A percentile compares a stretch with the other conserved stretches of the same genome.
phyloP scores from a whole-genome alignment of 1,140 invertebrate species.

The Centruroides sculpturatus region DNA sequence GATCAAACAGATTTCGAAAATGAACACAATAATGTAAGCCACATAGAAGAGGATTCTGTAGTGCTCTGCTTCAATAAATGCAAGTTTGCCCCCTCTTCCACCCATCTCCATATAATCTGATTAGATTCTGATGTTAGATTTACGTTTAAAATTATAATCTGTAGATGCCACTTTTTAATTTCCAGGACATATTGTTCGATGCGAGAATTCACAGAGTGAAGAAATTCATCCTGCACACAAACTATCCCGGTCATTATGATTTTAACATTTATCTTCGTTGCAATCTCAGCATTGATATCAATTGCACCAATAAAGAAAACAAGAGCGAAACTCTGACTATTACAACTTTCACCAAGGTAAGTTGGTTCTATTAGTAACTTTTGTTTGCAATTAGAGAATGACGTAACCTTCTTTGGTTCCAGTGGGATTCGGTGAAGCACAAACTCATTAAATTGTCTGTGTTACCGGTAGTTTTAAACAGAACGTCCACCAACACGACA shows the following conservation, averaged over 20 bases:
- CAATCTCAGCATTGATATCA: conserved; percentile 42
- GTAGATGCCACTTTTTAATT: conserved; percentile 6
- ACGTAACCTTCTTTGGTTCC: not conserved
- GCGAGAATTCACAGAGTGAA: conserved; percentile 82
- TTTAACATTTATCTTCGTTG: conserved; percentile 96
- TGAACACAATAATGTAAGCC: too few relatives aligned
- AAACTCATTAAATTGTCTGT: conserved; percentile 63
- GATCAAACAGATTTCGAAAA: too few relatives aligned
- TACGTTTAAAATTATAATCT: not conserved
- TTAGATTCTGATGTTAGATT: not conserved
- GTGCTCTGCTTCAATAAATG: too few relatives aligned
- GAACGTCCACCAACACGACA: conserved; percentile 85
- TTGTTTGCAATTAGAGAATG: not conserved
- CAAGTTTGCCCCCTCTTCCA: too few relatives aligned
- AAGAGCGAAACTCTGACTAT: conserved; percentile 28
- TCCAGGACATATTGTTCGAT: conserved; percentile 93
- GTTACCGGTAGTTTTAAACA: conserved; percentile 80
- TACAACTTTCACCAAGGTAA: conserved; percentile 31
- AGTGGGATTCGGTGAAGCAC: conserved; percentile 77
- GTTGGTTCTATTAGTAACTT: not conserved
- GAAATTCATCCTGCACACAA: conserved; percentile 95
- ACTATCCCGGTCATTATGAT: conserved; percentile 97
- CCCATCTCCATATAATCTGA: not conserved
- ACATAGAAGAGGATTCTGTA: too few relatives aligned
- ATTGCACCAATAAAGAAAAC: not conserved